phyloP scores from a whole-genome alignment of 2,797 vertebrate genomes.

The Cryptoprocta ferox region DNA sequence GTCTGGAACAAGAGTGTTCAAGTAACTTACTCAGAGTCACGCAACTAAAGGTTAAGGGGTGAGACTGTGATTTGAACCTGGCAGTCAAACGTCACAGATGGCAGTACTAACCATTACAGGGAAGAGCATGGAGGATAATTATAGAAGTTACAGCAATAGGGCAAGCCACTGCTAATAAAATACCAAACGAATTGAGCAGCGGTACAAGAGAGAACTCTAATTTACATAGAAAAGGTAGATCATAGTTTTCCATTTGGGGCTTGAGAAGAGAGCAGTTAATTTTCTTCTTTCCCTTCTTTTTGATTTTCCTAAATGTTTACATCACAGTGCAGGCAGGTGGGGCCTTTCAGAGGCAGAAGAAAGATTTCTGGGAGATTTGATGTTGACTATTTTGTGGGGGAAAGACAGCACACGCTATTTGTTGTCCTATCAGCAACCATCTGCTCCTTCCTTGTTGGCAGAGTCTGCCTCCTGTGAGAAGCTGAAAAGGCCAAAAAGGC shows the following conservation, averaged over 20 bases:
- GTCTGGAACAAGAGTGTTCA: background rate
- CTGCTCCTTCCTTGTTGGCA: background rate
- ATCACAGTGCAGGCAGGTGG: background rate
- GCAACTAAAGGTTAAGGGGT: background rate
- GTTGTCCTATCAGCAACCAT: background rate
- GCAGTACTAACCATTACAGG: background rate
- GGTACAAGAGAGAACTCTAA: background rate
- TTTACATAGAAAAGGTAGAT: background rate
- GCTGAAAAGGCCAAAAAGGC: background rate
- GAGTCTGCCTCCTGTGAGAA: background rate
- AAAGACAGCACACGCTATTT: background rate
- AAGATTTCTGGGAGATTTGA: background rate
- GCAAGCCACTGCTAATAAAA: background rate
- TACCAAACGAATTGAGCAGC: background rate
- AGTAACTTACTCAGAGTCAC: background rate
- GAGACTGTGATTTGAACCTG: background rate
- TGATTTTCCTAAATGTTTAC: background rate
- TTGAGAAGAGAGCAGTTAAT: background rate
- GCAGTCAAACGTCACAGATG: background rate
- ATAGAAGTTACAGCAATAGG: background rate
- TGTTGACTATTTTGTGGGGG: background rate
- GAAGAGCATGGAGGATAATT: background rate
- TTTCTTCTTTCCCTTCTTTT: background rate
- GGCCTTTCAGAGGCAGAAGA: background rate
- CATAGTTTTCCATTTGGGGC: background rate